Conservation (phyloP, 2,113 vertebrate species). For the Tenrec ecaudatus region DNA sequence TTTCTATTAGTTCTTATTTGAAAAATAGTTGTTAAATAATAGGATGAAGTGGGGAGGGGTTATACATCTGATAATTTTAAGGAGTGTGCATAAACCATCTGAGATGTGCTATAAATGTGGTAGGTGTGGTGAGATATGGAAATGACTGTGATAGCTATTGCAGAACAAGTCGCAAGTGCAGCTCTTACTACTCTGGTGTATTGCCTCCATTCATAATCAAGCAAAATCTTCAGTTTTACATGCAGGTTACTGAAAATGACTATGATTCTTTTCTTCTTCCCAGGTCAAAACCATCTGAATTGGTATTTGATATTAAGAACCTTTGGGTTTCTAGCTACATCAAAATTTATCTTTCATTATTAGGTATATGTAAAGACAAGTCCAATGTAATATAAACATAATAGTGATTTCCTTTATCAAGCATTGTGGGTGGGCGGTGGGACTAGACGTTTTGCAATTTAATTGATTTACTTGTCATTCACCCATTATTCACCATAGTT, state of each 20-base stretch:
- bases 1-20: too few relatives aligned
- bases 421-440: background rate
- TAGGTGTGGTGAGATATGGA: background rate
- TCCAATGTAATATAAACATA: slow-evolving; percentile 46
- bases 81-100: background rate
- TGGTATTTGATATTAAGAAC: background rate
- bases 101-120: background rate
- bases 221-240: background rate
- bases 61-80: slow-evolving; percentile 21
- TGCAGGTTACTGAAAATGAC: background rate
- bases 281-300: background rate
- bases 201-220: background rate
- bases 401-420: slow-evolving; percentile 26
- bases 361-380: background rate
- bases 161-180: background rate
- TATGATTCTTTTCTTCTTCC: slow-evolving; percentile 6
- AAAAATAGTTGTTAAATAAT: slow-evolving; percentile 16
- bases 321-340: background rate
- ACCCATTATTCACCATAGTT: background rate
- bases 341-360: slow-evolving; percentile 50
- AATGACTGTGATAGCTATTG: background rate
- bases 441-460: slow-evolving; percentile 23
- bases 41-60: background rate
- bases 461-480: slow-evolving; percentile 21
- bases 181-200: background rate